Evolutionary conservation across 2,888 invertebrate genomes (phyloP).

Genomic region (Coenonympha arcania): DNA sequence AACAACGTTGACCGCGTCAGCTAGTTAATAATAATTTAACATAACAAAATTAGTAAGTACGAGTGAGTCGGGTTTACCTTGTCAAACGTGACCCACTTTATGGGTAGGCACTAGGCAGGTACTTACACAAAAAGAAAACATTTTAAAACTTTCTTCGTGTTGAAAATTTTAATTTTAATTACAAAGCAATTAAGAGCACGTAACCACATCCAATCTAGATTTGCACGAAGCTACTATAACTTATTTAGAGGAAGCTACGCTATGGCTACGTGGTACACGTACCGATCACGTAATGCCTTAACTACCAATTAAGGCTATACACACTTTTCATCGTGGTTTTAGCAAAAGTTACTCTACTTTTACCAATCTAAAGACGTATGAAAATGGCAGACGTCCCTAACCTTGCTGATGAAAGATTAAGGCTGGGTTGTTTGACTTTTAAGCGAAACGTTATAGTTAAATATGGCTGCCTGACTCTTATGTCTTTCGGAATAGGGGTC

Average conservation of each 20-base stretch:
- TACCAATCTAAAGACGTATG: no score
- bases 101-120: no score
- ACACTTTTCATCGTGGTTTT: constrained; percentile 1
- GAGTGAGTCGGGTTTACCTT: neutral
- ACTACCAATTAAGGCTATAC: constrained; percentile 2
- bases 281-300: constrained; percentile 6
- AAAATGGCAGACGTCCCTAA: no score
- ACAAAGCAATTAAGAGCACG: constrained; percentile 12
- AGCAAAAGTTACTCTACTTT: no score
- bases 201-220: constrained; percentile 12
- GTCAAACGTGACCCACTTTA: neutral
- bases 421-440: no score
- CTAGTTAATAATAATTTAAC: neutral
- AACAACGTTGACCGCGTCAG: no score
- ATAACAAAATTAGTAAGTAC: neutral
- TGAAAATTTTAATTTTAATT: constrained; percentile 11
- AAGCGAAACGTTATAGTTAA: no score
- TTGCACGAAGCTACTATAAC: constrained; percentile 6
- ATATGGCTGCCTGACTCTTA: no score
- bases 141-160: constrained; percentile 9
- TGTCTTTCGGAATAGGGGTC: no score
- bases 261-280: neutral
- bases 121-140: neutral
- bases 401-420: no score
- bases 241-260: constrained; percentile 6